A percentile compares a stretch with the other conserved stretches of the same genome.
Conservation (phyloP, 2,797 vertebrate genomes). For the Arremon brunneinucha region DNA sequence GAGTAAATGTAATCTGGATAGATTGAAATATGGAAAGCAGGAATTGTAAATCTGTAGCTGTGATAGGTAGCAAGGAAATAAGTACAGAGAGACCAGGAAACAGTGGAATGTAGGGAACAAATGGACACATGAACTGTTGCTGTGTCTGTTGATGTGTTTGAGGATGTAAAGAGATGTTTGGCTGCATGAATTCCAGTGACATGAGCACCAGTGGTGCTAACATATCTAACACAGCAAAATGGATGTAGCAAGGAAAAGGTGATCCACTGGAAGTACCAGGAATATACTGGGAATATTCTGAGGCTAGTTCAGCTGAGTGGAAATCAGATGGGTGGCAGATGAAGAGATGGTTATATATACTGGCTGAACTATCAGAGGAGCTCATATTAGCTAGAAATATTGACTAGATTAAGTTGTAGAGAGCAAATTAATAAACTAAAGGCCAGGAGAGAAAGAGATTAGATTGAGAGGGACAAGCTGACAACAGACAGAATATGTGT, state of each 20-base stretch:
- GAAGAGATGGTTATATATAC: neutral
- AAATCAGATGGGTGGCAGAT: neutral
- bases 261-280: neutral
- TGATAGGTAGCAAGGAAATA: neutral
- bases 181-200: neutral
- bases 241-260: neutral
- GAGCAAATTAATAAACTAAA: neutral
- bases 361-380: neutral
- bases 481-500: neutral
- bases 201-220: neutral
- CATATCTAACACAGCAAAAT: neutral
- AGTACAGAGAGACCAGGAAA: neutral
- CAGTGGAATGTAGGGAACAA: neutral
- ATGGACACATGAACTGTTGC: neutral
- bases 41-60: neutral
- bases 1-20: neutral
- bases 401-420: neutral
- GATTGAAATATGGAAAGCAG: neutral
- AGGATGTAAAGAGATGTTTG: neutral
- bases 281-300: neutral
- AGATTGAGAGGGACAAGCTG: neutral
- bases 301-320: neutral
- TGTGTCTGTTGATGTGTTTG: neutral
- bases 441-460: neutral
- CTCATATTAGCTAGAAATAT: neutral